phyloP scores from a whole-genome alignment of 2,888 invertebrate genomes.

The Xylophagus ater region DNA sequence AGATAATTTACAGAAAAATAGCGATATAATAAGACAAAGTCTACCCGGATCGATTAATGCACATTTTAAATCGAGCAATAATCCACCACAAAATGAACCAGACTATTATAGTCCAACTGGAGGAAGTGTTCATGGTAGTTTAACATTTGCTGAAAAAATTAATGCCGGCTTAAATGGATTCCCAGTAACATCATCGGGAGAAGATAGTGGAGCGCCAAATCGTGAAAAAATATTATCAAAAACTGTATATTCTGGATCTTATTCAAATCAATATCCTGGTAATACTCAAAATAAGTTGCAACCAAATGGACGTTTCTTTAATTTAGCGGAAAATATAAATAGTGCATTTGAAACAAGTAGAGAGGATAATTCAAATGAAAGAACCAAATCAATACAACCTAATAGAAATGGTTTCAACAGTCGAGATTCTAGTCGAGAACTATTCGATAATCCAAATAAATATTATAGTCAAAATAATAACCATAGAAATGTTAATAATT shows the following conservation, averaged over 20 bases:
- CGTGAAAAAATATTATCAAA: background rate
- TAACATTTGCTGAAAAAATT: conserved; percentile 3
- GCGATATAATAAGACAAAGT: conserved; percentile 9
- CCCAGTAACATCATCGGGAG: background rate
- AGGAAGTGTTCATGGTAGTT: background rate
- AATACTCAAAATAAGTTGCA: too few relatives aligned
- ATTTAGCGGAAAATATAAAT: conserved; percentile 15
- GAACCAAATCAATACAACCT: background rate
- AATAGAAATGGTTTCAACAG: too few relatives aligned
- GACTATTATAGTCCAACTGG: conserved; percentile 2
- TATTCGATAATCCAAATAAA: too few relatives aligned
- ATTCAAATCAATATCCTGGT: too few relatives aligned
- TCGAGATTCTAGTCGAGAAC: too few relatives aligned
- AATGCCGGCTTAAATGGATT: conserved; percentile 9
- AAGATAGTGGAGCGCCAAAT: background rate
- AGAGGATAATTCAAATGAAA: background rate
- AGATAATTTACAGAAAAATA: conserved; percentile 6
- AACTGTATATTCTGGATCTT: too few relatives aligned
- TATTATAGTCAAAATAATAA: too few relatives aligned
- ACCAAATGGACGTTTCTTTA: background rate
- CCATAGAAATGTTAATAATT: too few relatives aligned
- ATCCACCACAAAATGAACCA: background rate
- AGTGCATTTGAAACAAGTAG: background rate
- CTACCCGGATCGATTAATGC: conserved; percentile 11
- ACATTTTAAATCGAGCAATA: conserved; percentile 1